phyloP scores from a whole-genome alignment of 2,113 vertebrate genomes.

The Aegotheles bennettii region DNA sequence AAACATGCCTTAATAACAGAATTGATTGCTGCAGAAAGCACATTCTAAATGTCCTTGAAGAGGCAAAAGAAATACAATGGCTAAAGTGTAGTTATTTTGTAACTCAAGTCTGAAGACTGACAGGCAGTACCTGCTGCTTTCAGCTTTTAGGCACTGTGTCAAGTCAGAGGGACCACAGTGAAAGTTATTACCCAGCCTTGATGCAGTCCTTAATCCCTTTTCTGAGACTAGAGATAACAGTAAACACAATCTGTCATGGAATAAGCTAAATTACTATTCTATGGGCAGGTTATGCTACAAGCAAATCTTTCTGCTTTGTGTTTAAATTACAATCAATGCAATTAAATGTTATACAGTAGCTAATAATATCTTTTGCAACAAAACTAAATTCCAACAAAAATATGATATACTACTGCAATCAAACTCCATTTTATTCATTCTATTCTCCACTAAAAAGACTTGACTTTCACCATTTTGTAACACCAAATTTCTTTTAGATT shows the following conservation, averaged over 20 bases:
- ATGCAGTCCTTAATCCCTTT: conserved; percentile 12
- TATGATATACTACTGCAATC: not conserved
- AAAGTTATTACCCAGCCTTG: not conserved
- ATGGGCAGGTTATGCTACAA: not conserved
- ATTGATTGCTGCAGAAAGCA: not conserved
- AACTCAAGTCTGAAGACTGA: not conserved
- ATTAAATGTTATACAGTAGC: not conserved
- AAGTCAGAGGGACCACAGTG: not conserved
- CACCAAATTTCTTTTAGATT: not conserved
- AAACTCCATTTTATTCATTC: not conserved
- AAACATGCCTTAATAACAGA: not conserved
- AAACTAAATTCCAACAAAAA: not conserved
- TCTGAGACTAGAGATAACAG: not conserved
- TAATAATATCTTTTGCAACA: not conserved
- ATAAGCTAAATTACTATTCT: not conserved
- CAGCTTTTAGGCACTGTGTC: not conserved
- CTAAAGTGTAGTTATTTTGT: not conserved
- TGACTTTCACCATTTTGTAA: not conserved
- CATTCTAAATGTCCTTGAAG: not conserved
- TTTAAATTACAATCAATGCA: not conserved
- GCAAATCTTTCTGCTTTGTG: not conserved
- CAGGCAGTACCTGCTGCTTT: not conserved
- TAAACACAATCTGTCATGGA: not conserved
- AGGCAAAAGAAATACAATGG: not conserved
- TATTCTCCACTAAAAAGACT: not conserved